Evolutionary conservation across 2,888 invertebrate genomes (phyloP).

Genomic region (Volucella inflata): DNA sequence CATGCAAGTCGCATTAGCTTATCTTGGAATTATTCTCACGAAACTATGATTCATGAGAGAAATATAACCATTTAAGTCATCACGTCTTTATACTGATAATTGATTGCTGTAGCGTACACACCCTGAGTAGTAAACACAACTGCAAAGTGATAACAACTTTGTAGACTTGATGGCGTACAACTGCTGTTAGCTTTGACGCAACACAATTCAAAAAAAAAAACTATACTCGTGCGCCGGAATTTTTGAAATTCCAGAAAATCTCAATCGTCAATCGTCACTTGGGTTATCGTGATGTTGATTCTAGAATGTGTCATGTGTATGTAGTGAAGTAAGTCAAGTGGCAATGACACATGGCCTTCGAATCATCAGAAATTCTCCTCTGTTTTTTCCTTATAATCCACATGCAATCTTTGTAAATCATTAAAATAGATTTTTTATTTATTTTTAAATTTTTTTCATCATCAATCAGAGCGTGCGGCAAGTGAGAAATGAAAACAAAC

Average conservation of each 20-base stretch:
- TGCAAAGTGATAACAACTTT: not conserved
- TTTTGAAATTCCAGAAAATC: constrained; percentile 29
- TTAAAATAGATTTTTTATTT: not conserved
- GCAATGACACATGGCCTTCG: constrained; percentile 40
- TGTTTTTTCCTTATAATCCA: constrained; percentile 16
- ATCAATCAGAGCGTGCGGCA: constrained; percentile 21
- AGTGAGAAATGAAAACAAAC: not conserved
- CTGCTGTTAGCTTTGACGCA: too few species aligned
- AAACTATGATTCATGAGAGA: constrained; percentile 27
- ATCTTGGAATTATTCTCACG: not conserved
- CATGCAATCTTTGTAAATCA: not conserved
- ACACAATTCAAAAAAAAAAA: too few species aligned
- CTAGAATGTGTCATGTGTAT: constrained; percentile 25
- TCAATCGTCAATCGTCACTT: constrained; percentile 4
- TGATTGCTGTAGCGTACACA: constrained; percentile 6
- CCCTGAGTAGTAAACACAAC: not conserved
- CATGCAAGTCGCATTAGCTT: too few species aligned
- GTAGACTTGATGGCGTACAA: constrained; percentile 11
- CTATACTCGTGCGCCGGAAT: not conserved
- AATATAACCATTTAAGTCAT: constrained; percentile 6
- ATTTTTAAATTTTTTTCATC: constrained; percentile 1
- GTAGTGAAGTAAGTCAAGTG: not conserved
- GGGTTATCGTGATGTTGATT: constrained; percentile 2
- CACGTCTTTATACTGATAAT: too few species aligned
- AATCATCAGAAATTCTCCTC: too few species aligned